Base-by-base conservation (phyloP, 2,113 vertebrate genomes). In the Eulemur macaco region DNA sequence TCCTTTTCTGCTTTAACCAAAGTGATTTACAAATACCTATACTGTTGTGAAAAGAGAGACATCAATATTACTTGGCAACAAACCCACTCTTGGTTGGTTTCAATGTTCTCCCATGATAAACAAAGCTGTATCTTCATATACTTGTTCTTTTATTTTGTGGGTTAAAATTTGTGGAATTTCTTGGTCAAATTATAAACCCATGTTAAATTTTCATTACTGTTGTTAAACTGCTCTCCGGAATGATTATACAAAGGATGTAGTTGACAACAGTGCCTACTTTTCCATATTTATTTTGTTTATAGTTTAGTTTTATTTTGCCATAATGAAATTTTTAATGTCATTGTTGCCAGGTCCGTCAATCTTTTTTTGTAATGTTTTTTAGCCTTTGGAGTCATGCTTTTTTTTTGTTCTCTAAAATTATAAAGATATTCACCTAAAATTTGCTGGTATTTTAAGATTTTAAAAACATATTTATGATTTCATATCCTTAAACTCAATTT, bases 301-400 rank as follows among this genome's bases (percentile, higher is more conserved):
- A 37, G 18, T 83, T 88, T 82, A 64, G 20, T 76, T 77, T 84
- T 37, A 9, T 34, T 76, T 82, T 76, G 14, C 56, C 63, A 17
- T 73, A 71, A 66, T 90, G 69, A 84, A 50, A 23, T 89, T 94
- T 88, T 85, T 52, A 92, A 66, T 85, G 25, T 68, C n/a, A 39
- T 54, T 52, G 10, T 92, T 89, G 42, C 64, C 23, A 93, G 18
- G 14, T 68, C 52, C 17, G 52, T 63, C 50, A 93, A 3, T 90
- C 39, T 90, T 96, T 73, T 58, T 58, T 20, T 76, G 21, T 85
- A 66, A n/a, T 11, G 31, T 0, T 56, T 84, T 91, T 81, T 77
- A 88, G 23, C 14, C 31, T 84, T 81, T 88, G 9, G 39, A 25
- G 20, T 77, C 10, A 71, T 89, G 45, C 77, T 47, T 69, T 96